Evolutionary conservation across 2,113 vertebrate species (phyloP).

Genomic region (Rhea americana): DNA sequence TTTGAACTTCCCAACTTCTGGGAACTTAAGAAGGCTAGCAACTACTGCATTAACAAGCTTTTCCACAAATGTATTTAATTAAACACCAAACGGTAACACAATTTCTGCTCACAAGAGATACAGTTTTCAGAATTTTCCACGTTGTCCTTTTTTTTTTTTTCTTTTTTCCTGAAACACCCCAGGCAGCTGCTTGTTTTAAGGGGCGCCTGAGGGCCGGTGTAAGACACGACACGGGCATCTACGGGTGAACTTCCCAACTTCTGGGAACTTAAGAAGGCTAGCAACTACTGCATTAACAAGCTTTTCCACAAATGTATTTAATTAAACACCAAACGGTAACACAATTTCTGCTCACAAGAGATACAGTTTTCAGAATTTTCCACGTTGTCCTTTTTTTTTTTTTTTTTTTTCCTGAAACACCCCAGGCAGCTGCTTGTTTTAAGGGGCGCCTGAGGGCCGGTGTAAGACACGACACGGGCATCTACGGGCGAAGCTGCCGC

Average conservation of each 20-base stretch:
- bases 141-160: too few species aligned
- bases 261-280: fast-evolving
- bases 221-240: too few species aligned
- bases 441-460: too few species aligned
- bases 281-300: fast-evolving
- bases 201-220: too few species aligned
- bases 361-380: background rate
- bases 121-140: too few species aligned
- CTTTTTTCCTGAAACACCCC: background rate
- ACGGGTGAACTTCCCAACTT: background rate
- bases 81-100: background rate
- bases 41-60: fast-evolving
- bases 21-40: fast-evolving
- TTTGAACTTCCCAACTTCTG: background rate
- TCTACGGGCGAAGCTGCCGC: too few species aligned
- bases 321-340: background rate
- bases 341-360: background rate
- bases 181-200: too few species aligned
- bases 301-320: fast-evolving
- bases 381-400: background rate
- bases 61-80: fast-evolving
- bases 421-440: too few species aligned
- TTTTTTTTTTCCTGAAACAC: background rate
- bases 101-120: background rate
- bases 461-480: too few species aligned